Evolutionary conservation across 2,113 vertebrate species (phyloP).

Genomic region (Antechinus flavipes): DNA sequence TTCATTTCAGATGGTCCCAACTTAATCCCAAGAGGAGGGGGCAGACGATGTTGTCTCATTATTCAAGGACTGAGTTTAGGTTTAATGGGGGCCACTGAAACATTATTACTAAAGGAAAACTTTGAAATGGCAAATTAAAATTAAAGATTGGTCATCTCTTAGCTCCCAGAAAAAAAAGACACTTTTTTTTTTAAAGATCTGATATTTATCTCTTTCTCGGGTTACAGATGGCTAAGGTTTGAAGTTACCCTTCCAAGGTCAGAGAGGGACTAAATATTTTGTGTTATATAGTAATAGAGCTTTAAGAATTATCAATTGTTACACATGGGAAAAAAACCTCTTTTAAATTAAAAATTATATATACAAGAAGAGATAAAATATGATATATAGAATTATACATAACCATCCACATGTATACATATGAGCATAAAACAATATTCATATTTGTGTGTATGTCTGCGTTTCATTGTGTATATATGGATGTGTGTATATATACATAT

Average conservation of each 20-base stretch:
- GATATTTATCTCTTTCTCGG: background rate
- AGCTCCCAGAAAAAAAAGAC: background rate
- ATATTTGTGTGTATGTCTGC: background rate
- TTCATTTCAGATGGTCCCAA: conserved; percentile 82
- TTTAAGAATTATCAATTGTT: background rate
- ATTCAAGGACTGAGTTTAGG: conserved; percentile 67
- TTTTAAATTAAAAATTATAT: background rate
- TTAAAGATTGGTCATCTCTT: background rate
- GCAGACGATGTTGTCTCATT: conserved; percentile 41
- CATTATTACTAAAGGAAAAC: conserved; percentile 63
- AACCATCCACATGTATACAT: background rate
- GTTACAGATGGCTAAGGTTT: background rate
- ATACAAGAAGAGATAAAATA: background rate
- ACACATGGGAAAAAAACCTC: background rate
- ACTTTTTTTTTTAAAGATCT: conserved; percentile 1
- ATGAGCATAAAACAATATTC: background rate
- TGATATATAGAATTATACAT: background rate
- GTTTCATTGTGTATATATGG: background rate
- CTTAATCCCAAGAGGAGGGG: conserved; percentile 75
- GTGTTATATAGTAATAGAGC: background rate
- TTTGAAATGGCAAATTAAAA: conserved; percentile 17
- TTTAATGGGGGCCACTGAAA: conserved; percentile 66
- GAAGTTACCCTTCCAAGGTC: background rate
- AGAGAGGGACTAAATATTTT: background rate
- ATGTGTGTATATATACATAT: background rate